Conservation (phyloP, 2,797 vertebrate species). For the Echiichthys vipera region DNA sequence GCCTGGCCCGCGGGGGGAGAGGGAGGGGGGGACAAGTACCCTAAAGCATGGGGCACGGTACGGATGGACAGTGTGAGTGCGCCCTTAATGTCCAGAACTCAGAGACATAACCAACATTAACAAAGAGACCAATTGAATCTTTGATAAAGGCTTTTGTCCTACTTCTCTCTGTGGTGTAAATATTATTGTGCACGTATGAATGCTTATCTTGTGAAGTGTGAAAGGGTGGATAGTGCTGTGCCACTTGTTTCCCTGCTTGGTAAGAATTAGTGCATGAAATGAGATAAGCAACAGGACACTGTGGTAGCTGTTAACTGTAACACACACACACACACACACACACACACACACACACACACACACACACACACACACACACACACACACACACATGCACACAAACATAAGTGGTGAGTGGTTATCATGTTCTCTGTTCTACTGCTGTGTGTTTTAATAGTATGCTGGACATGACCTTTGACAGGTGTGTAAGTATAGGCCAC, state of each 20-base stretch:
- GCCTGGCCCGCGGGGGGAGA: too few relatives aligned
- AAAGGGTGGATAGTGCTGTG: constrained; percentile 14
- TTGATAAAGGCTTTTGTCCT: not conserved
- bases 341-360: not conserved
- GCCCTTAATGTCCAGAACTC: not conserved
- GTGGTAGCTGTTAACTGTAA: constrained; percentile 44
- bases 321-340: constrained; percentile 4
- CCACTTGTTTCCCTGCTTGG: constrained; percentile 15
- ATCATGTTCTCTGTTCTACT: constrained; percentile 43
- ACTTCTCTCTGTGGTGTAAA: not conserved
- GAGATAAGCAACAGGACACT: constrained; percentile 34
- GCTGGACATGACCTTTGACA: constrained; percentile 60
- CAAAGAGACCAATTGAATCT: not conserved
- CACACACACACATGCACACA: constrained; percentile 19
- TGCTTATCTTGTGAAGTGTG: constrained; percentile 5
- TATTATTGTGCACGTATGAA: not conserved
- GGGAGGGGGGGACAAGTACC: too few relatives aligned
- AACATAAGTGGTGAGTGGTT: constrained; percentile 15
- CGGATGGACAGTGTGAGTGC: not conserved
- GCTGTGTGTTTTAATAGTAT: constrained; percentile 62
- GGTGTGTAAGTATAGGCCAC: constrained; percentile 52
- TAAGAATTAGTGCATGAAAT: constrained; percentile 37
- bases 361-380: constrained; percentile 31
- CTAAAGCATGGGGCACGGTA: too few relatives aligned
- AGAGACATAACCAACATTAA: not conserved